Evolutionary conservation across 2,797 vertebrate genomes (phyloP), one percentile per base, ranked within the genome.

Genomic region (Melanitta fusca): DNA sequence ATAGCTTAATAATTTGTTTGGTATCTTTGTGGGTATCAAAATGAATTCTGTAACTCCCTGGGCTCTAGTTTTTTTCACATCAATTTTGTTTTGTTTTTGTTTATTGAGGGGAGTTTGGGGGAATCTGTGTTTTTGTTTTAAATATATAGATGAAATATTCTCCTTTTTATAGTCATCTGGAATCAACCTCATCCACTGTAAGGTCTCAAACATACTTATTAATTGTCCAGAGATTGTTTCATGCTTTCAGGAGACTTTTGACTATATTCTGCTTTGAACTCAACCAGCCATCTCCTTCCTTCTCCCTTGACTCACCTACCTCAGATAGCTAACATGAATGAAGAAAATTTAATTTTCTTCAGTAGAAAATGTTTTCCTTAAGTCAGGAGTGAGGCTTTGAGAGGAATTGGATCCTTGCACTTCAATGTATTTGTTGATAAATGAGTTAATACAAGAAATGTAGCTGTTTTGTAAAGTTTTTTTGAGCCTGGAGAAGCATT

Each of bases 11-110:
- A 90, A 82, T 74, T 96, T 72, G 4, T 89, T 85, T 69, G 49
- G 2, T 95, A 88, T 96, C 86, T 93, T 93, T 89, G 43, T 85
- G 34, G 65, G 28, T 82, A 95, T 93, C 64, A 89, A 58, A 95
- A 93, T 85, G 77, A 87, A 85, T 90, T 91, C 45, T 51, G 25
- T 71, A 68, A 61, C 8, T 84, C 58, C 36, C 53, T 73, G 36
- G 32, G 34, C n/a, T 88, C 15, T 70, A 34, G 8, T 36, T 38
- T 54, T 41, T 41, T 8, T 34, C n/a, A 16, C 27, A 15, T 53
- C 25, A 27, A 10, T 53, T n/a, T n/a, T 66, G 25, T 62, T 54
- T 39, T 12, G 27, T 39, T 62, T 21, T 32, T 32, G 28, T 20
- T 43, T 43, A 21, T 43, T 41, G 43, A 21, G 62, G 28, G 12